Percentiles rank a stretch among this genome's conserved stretches.
Evolutionary conservation across 2,888 invertebrate genomes (phyloP).

Genomic region (Leucania comma): DNA sequence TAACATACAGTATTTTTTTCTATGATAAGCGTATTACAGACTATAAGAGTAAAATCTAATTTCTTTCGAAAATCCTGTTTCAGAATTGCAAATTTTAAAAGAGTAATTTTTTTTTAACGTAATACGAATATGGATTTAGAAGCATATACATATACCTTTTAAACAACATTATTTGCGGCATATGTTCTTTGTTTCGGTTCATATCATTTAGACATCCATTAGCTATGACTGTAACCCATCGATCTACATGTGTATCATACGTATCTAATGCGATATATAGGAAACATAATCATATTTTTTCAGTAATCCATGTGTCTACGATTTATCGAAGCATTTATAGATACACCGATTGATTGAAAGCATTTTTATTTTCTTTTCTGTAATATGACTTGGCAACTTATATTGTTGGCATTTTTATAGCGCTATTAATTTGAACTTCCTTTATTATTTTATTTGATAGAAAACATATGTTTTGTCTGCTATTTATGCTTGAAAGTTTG

Average conservation of each 20-base stretch:
- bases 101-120: too few relatives aligned
- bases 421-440: slow-evolving; percentile 35
- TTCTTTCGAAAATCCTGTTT: neutral
- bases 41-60: neutral
- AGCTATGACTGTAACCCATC: slow-evolving; percentile 9
- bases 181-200: slow-evolving; percentile 30
- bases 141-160: neutral
- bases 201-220: slow-evolving; percentile 19
- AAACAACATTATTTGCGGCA: too few relatives aligned
- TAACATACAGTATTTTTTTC: neutral
- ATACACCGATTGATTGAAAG: slow-evolving; percentile 40
- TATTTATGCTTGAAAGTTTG: slow-evolving; percentile 26
- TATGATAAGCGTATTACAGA: neutral
- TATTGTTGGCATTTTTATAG: slow-evolving; percentile 44
- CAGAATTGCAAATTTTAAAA: too few relatives aligned
- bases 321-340: slow-evolving; percentile 42
- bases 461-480: slow-evolving; percentile 39
- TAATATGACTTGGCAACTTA: slow-evolving; percentile 26
- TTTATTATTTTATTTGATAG: slow-evolving; percentile 37
- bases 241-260: slow-evolving; percentile 18
- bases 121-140: too few relatives aligned
- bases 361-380: slow-evolving; percentile 38
- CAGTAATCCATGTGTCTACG: slow-evolving; percentile 13
- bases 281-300: slow-evolving; percentile 28
- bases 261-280: slow-evolving; percentile 14